These are phyloP conservation scores for Lamproptera curius DNA, from an alignment of 2,888 invertebrate genomes.

Conservation along the genomic window DNA sequence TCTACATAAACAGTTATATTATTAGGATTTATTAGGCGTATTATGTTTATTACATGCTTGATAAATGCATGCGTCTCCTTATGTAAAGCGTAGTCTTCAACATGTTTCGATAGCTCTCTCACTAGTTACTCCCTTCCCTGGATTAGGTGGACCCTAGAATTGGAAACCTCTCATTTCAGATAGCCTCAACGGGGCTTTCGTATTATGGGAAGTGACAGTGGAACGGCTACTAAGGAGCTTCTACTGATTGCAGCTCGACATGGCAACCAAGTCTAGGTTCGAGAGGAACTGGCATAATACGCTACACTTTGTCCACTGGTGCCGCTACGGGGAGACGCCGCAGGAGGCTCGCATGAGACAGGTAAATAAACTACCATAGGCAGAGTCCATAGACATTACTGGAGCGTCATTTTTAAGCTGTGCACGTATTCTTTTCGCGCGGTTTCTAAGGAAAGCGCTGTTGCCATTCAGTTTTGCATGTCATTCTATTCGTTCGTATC, in stretches of 20 bases:
- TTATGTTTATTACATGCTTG: too few relatives aligned
- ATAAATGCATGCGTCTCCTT: too few relatives aligned
- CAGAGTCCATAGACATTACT: too few relatives aligned
- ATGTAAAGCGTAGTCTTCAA: too few relatives aligned
- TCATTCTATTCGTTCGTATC: slow-evolving; percentile 30
- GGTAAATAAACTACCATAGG: slow-evolving; percentile 58
- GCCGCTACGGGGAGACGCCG: slow-evolving; percentile 83
- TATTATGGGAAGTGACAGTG: slow-evolving; percentile 62
- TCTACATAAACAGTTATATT: too few relatives aligned
- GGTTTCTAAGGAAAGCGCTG: slow-evolving; percentile 45
- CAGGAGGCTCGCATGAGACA: slow-evolving; percentile 83
- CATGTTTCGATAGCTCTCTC: too few relatives aligned
- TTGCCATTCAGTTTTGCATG: slow-evolving; percentile 44
- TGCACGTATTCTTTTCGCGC: slow-evolving; percentile 27
- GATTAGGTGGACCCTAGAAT: slow-evolving; percentile 62
- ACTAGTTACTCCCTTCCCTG: slow-evolving; percentile 23
- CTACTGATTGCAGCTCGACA: slow-evolving; percentile 78
- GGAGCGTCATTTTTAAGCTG: too few relatives aligned
- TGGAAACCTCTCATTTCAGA: slow-evolving; percentile 77
- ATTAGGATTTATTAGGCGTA: too few relatives aligned
- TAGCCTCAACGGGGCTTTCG: slow-evolving; percentile 69
- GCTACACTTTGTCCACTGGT: slow-evolving; percentile 84
- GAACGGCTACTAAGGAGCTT: slow-evolving; percentile 73
- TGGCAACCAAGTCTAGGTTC: slow-evolving; percentile 77
- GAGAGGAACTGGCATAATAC: slow-evolving; percentile 82